Percentiles rank a stretch among this genome's conserved stretches.
These are phyloP conservation scores for Coleophora flavipennella DNA, from an alignment of 2,888 invertebrate species.

Conservation along the genomic window DNA sequence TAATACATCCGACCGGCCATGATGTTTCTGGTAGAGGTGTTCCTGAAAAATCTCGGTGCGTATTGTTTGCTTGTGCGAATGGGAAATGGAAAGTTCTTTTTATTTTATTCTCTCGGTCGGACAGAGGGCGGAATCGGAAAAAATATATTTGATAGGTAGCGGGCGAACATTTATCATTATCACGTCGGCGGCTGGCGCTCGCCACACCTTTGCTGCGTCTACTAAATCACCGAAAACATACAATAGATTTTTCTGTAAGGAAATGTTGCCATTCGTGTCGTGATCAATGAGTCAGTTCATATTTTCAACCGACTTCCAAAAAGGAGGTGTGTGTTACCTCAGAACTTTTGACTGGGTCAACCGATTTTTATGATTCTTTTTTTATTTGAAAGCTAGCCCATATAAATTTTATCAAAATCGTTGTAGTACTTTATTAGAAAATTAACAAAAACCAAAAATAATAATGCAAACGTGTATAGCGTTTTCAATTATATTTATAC, in stretches of 20 bases:
- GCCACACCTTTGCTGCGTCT: conserved; percentile 42
- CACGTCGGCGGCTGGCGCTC: conserved; percentile 41
- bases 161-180: conserved; percentile 61
- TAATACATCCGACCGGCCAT: conserved; percentile 14
- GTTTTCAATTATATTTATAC: too few relatives aligned
- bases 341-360: too few relatives aligned
- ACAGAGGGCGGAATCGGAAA: conserved; percentile 36
- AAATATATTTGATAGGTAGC: conserved; percentile 51
- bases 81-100: conserved; percentile 48
- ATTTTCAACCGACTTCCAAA: too few relatives aligned
- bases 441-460: too few relatives aligned
- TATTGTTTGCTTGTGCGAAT: conserved; percentile 25
- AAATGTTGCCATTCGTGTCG: background rate
- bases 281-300: background rate
- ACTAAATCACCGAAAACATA: conserved; percentile 37
- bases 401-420: too few relatives aligned
- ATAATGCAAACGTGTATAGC: too few relatives aligned
- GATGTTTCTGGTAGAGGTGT: conserved; percentile 26
- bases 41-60: conserved; percentile 23
- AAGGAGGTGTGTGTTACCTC: too few relatives aligned
- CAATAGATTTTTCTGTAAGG: conserved; percentile 22
- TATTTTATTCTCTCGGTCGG: conserved; percentile 28
- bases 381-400: too few relatives aligned
- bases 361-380: too few relatives aligned
- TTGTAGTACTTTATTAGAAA: too few relatives aligned